Base-by-base conservation (phyloP, 2,797 vertebrate species). In the Urophycis tenuis region DNA sequence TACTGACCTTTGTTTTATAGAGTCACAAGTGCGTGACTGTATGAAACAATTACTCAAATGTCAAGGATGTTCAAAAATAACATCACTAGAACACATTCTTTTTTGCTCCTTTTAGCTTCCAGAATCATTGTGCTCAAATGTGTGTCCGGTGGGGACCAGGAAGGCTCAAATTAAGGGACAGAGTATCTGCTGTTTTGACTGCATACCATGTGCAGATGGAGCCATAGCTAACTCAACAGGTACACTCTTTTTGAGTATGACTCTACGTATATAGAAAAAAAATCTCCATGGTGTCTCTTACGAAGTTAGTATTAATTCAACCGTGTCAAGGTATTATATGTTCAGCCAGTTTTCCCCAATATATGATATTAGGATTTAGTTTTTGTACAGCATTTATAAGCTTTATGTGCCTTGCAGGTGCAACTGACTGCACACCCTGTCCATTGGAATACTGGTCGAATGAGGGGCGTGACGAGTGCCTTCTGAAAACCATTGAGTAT, bases 111-210 rank as follows among this genome's bases (percentile, higher is more conserved):
- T 1, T 74, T 76, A 93, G 92, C 83, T 89, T n/a, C 92, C 92
- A 0, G 82, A 75, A 79, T 89, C 91, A 0, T 78, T 91, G n/a
- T 94, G 92, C 73, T 89, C 91, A 14, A 74, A 82, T 29, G 70
- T 81, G 71, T 94, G 92, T 75, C 88, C 86, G 71, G 36, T 60
- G 22, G 92, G 92, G 81, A 91, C 88, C 29, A 88, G 93, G 29
- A 92, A 88, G 85, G 92, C 91, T 70, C 86, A 86, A 78, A 91
- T 91, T 32, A 90, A 90, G 78, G 92, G 91, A 78, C 85, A 84
- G 69, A 87, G 89, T 1, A 60, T 32, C 8, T 93, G 92, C 78
- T 94, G 93, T 74, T 93, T 93, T 84, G 91, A 93, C 74, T 94
- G 93, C 71, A 85, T 94, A 73, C 81, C 88, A 45, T 94, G 92